Conservation (phyloP, 2,797 vertebrate species). For the Melanogrammus aeglefinus region DNA sequence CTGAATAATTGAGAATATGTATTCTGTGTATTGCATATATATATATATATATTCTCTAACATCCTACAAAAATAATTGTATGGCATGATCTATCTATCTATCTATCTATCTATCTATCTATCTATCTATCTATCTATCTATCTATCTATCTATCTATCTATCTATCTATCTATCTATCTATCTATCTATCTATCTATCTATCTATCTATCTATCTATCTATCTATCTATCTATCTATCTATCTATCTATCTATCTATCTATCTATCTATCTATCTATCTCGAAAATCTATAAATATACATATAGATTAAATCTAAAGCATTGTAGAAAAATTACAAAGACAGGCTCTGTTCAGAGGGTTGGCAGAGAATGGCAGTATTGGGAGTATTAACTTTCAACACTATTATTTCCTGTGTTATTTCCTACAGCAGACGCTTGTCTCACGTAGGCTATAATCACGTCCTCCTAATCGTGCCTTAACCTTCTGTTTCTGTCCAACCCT, state of each 20-base stretch:
- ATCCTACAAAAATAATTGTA: background rate
- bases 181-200: too few species aligned
- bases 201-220: too few species aligned
- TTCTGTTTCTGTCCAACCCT: constrained; percentile 62
- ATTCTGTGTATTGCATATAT: background rate
- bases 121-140: too few species aligned
- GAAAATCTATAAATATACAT: background rate
- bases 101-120: too few species aligned
- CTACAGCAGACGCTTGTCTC: background rate
- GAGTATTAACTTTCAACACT: background rate
- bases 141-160: too few species aligned
- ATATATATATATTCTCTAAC: background rate
- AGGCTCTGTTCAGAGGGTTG: background rate
- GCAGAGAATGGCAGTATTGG: background rate
- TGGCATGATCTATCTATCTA: too few species aligned
- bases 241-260: too few species aligned
- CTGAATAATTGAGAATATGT: background rate
- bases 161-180: too few species aligned
- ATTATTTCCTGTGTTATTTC: background rate
- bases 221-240: too few species aligned
- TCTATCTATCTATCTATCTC: background rate
- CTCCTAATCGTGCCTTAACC: background rate
- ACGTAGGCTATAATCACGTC: background rate
- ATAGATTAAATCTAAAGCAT: background rate
- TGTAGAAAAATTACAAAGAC: background rate